Base-by-base conservation (phyloP, 2,797 vertebrate species). In the Danio jaintianensis region DNA sequence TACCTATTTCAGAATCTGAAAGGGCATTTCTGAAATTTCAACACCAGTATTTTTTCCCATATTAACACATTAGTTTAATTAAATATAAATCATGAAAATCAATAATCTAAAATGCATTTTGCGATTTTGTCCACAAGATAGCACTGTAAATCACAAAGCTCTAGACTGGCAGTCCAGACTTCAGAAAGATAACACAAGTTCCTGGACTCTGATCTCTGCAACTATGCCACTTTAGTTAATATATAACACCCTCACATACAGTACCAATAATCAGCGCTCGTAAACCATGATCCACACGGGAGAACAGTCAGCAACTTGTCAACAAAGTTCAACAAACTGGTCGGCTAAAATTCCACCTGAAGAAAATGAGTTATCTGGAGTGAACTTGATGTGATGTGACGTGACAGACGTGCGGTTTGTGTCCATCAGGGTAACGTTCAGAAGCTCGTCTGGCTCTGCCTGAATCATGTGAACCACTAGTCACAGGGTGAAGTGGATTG, bases 141-240 rank as follows among this genome's bases (percentile, higher is more conserved):
- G 85, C 83, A 84, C 75, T 72, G 53, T 79, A 53, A 79, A 69
- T 74, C 62, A 29, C 6, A 12, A 68, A 29, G 45, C 67, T 79
- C 29, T 7, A 78, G 74, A 64, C 5, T 15, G 58, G n/a, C 42
- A 53, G 43, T 53, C 40, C 70, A 47, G 70, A 64, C 71, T 73
- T 81, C 67, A 79, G n/a, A 1, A 29, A 29, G 29, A 69, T 61
- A 50, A 1, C 4, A 48, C 43, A 29, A 81, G 81, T 63, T 78
- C 45, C 59, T 83, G 81, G 77, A 86, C 85, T 85, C 85, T 86
- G 85, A 83, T 79, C 83, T 86, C 15, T 5, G 29, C 38, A 74
- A 43, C 68, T 42, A 75, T 36, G 59, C 16, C 8, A 50, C 55
- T 71, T 50, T 56, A 74, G 85, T 83, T 86, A 86, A 86, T 85